phyloP scores from a whole-genome alignment of 2,888 invertebrate species.

The Lasioglossum figueresi region DNA sequence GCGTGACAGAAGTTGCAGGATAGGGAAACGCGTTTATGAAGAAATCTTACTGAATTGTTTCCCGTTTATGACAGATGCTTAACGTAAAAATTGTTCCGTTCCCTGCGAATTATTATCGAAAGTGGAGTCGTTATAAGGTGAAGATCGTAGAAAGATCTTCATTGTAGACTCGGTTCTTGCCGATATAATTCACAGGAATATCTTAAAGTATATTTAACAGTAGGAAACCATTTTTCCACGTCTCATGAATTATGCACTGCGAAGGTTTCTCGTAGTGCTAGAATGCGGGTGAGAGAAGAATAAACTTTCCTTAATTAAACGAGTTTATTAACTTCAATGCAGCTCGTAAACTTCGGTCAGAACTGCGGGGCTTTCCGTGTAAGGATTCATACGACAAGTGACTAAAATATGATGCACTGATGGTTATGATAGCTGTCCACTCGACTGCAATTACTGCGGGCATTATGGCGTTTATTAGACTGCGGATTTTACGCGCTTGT shows the following conservation, averaged over 20 bases:
- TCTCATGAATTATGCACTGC: not conserved
- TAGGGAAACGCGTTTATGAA: not conserved
- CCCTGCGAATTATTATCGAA: not conserved
- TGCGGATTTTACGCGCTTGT: not conserved
- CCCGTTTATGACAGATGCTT: not conserved
- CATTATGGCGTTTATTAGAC: not conserved
- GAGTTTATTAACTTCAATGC: not conserved
- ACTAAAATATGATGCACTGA: not conserved
- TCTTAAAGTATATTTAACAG: not conserved
- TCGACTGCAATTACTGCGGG: not conserved
- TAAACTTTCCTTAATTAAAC: not conserved
- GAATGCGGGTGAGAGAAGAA: not conserved
- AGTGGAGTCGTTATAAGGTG: not conserved
- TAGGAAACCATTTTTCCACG: not conserved
- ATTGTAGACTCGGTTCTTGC: not conserved
- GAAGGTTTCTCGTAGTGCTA: not conserved
- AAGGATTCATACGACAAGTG: not conserved
- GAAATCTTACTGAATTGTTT: not conserved
- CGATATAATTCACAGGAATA: not conserved
- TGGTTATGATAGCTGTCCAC: not conserved
- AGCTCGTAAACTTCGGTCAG: not conserved
- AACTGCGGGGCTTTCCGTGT: not conserved
- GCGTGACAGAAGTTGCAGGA: slow-evolving; percentile 3
- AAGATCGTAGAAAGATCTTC: not conserved
- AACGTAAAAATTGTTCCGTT: not conserved